Conservation (phyloP, 2,797 vertebrate genomes). For the Oophaga sylvatica region DNA sequence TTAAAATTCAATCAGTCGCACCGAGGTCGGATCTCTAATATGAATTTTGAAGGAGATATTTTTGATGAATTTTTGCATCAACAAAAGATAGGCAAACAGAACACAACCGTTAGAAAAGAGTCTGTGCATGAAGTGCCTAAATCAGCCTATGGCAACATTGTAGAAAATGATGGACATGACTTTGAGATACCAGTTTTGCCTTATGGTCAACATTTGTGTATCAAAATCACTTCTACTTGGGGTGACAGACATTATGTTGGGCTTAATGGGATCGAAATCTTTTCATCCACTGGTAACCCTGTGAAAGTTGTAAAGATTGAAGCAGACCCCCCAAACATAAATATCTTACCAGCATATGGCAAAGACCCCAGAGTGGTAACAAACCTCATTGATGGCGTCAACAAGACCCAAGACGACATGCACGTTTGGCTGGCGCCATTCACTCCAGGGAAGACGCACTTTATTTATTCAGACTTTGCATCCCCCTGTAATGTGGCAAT, state of each 20-base stretch:
- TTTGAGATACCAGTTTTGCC: slow-evolving; percentile 94
- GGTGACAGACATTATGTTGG: slow-evolving; percentile 96
- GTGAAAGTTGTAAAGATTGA: slow-evolving; percentile 78
- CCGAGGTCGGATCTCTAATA: slow-evolving; percentile 88
- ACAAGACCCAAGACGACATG: slow-evolving; percentile 96
- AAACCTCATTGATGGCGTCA: slow-evolving; percentile 88
- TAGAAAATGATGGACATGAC: slow-evolving; percentile 68
- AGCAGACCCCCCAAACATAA: slow-evolving; percentile 90
- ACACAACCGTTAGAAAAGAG: slow-evolving; percentile 58
- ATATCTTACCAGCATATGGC: slow-evolving; percentile 87
- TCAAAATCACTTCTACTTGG: slow-evolving; percentile 91
- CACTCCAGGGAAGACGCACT: slow-evolving; percentile 82
- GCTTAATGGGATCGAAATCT: slow-evolving; percentile 93
- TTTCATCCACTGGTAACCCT: slow-evolving; percentile 87
- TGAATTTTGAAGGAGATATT: slow-evolving; percentile 87
- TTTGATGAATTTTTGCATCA: slow-evolving; percentile 93
- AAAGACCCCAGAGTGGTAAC: slow-evolving; percentile 86
- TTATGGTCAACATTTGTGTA: slow-evolving; percentile 81
- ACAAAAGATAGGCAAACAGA: slow-evolving; percentile 70
- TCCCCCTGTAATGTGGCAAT: slow-evolving; percentile 84
- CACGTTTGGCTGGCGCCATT: slow-evolving; percentile 97
- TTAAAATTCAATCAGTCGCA: slow-evolving; percentile 90
- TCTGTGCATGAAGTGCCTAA: slow-evolving; percentile 52
- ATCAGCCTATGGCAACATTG: slow-evolving; percentile 69
- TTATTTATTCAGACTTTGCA: slow-evolving; percentile 84